Conservation (phyloP, 2,113 vertebrate species). For the Ophthalmotilapia sp. region DNA sequence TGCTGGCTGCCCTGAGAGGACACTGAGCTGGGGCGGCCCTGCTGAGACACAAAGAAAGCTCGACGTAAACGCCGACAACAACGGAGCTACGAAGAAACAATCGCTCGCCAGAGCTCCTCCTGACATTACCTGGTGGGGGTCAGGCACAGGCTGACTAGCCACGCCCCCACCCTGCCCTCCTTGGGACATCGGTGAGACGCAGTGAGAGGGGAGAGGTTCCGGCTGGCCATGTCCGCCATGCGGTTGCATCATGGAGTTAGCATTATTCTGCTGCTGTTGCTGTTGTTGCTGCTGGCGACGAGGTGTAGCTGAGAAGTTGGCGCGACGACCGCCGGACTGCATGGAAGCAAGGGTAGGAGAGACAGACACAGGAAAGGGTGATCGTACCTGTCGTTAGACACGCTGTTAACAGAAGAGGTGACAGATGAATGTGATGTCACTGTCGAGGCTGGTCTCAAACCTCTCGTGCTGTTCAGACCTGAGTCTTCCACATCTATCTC, state of each 20-base stretch:
- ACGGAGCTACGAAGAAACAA: neutral
- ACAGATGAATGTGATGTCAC: conserved; percentile 35
- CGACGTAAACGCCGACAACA: neutral
- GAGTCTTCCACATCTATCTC: neutral
- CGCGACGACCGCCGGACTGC: conserved; percentile 49
- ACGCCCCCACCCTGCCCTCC: conserved; percentile 33
- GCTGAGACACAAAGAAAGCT: neutral
- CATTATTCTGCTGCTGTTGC: conserved; percentile 53
- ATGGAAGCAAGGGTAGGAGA: neutral
- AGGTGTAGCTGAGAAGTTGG: conserved; percentile 28
- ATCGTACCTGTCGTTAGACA: no score
- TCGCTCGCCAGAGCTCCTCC: neutral
- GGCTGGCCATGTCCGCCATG: conserved; percentile 54
- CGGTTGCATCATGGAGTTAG: conserved; percentile 57
- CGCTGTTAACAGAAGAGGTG: neutral
- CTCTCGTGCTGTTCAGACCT: neutral
- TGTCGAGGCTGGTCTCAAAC: neutral
- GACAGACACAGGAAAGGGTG: neutral
- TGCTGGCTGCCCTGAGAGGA: conserved; percentile 67
- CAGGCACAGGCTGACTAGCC: conserved; percentile 42
- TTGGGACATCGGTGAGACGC: conserved; percentile 63
- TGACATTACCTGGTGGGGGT: conserved; percentile 55
- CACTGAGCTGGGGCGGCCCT: conserved; percentile 61
- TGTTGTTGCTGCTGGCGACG: conserved; percentile 53
- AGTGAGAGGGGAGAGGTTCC: conserved; percentile 60